Evolutionary conservation across 2,113 vertebrate species (phyloP).

Genomic region (Plecturocebus donacophilus): DNA sequence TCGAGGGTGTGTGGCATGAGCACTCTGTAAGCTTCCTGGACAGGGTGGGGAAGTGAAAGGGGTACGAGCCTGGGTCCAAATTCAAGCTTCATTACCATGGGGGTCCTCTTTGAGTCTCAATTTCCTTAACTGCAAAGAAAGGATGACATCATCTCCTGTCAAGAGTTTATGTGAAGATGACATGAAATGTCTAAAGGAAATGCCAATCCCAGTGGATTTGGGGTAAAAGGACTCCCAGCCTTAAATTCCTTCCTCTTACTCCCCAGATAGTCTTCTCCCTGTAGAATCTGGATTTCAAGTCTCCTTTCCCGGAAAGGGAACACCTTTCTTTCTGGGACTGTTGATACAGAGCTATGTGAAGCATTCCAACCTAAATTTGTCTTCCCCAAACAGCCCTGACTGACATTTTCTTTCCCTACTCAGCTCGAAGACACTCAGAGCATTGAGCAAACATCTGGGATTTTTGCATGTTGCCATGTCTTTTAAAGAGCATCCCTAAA

Average conservation of each 20-base stretch:
- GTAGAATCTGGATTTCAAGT: background rate
- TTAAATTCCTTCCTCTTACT: background rate
- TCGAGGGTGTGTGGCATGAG: background rate
- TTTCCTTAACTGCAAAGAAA: background rate
- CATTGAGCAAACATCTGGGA: slow-evolving; percentile 84
- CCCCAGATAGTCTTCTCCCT: background rate
- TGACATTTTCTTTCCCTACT: slow-evolving; percentile 77
- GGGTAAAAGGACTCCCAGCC: background rate
- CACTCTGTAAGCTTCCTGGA: background rate
- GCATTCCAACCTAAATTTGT: slow-evolving; percentile 70
- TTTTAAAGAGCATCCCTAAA: slow-evolving; percentile 82
- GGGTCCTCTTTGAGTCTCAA: background rate
- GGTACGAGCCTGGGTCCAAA: background rate
- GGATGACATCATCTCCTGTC: background rate
- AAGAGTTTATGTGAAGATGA: background rate
- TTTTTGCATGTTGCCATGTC: slow-evolving; percentile 82
- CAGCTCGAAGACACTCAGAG: slow-evolving; percentile 79
- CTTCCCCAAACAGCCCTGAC: slow-evolving; percentile 70
- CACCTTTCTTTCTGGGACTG: background rate
- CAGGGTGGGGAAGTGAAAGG: background rate
- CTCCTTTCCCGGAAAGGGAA: background rate
- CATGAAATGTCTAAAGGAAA: background rate
- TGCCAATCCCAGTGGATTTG: rapidly evolving
- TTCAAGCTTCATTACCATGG: background rate
- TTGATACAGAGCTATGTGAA: slow-evolving; percentile 65